Evolutionary conservation across 2,113 vertebrate genomes (phyloP).

Genomic region (Pogona vitticeps): DNA sequence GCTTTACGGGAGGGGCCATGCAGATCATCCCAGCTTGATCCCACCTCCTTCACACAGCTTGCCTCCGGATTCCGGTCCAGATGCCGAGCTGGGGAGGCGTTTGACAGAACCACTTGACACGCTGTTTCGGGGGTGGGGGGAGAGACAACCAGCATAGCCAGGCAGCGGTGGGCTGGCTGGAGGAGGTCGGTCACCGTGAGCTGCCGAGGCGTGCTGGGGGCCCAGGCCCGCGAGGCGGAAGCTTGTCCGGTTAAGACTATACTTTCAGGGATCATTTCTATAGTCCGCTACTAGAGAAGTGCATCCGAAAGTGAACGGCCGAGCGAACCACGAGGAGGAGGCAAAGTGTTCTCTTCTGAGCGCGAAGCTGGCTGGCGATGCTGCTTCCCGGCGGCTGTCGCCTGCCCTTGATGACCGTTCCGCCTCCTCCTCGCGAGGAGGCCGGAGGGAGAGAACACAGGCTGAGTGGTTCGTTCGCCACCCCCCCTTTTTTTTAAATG

Average conservation of each 20-base stretch:
- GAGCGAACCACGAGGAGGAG: constrained; percentile 52
- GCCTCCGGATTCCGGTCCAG: too few relatives aligned
- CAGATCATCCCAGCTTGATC: too few relatives aligned
- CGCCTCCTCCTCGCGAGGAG: fast-evolving
- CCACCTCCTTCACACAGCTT: too few relatives aligned
- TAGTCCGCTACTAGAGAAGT: constrained; percentile 54
- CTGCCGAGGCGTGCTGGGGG: fast-evolving
- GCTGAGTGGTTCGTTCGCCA: constrained; percentile 45
- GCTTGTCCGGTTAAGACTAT: constrained; percentile 43
- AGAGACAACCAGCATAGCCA: too few relatives aligned
- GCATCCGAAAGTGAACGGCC: constrained; percentile 18
- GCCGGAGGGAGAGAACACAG: constrained; percentile 47
- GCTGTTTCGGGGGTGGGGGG: too few relatives aligned
- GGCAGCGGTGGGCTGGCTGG: too few relatives aligned
- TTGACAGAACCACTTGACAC: too few relatives aligned
- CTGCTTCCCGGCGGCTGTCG: neutral
- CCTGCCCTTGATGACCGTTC: constrained; percentile 55
- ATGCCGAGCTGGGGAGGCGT: too few relatives aligned
- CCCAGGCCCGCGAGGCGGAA: fast-evolving
- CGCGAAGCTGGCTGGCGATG: constrained; percentile 30
- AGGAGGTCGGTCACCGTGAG: neutral
- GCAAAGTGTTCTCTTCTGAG: constrained; percentile 44
- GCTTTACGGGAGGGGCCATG: too few relatives aligned
- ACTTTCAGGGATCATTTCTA: constrained; percentile 63
- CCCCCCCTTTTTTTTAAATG: fast-evolving